Evolutionary conservation across 2,797 vertebrate genomes (phyloP).

Genomic region (Acrossocheilus fasciatus): DNA sequence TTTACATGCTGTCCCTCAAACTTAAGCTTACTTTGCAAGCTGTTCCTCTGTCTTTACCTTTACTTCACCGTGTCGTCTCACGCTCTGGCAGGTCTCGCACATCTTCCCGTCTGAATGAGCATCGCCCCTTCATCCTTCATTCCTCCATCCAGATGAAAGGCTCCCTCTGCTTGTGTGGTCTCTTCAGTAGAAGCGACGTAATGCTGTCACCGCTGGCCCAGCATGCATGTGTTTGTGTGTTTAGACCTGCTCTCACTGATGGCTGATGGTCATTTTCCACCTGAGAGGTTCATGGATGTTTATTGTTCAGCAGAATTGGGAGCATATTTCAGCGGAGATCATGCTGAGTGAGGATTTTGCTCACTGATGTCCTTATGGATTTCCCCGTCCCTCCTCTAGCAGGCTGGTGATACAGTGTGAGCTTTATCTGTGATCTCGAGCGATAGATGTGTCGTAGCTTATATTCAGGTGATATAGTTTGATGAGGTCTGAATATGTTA

Average conservation of each 20-base stretch:
- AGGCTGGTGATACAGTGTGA: slow-evolving; percentile 7
- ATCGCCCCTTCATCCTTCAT: background rate
- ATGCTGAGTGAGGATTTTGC: slow-evolving; percentile 57
- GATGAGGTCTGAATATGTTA: slow-evolving; percentile 11
- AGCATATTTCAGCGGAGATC: slow-evolving; percentile 33
- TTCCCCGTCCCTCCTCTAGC: background rate
- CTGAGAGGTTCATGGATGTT: slow-evolving; percentile 54
- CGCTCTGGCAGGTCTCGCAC: background rate
- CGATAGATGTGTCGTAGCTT: background rate
- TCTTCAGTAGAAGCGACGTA: slow-evolving; percentile 58
- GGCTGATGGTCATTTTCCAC: slow-evolving; percentile 60
- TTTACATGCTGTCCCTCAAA: background rate
- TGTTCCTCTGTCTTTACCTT: background rate
- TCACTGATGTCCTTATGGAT: slow-evolving; percentile 16
- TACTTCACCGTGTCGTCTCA: background rate
- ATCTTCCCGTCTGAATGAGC: slow-evolving; percentile 28
- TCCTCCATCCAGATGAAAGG: slow-evolving; percentile 61
- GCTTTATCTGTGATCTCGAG: slow-evolving; percentile 20
- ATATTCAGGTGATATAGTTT: slow-evolving; percentile 9
- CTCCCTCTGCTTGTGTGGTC: slow-evolving; percentile 74
- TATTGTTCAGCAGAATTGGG: slow-evolving; percentile 55
- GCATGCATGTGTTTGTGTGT: slow-evolving; percentile 48
- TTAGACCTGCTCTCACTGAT: slow-evolving; percentile 48
- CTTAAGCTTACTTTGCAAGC: background rate
- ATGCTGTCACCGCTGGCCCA: slow-evolving; percentile 59